These are phyloP conservation scores for Conus ventricosus DNA, from an alignment of 1,140 invertebrate genomes.

Conservation along the genomic window DNA sequence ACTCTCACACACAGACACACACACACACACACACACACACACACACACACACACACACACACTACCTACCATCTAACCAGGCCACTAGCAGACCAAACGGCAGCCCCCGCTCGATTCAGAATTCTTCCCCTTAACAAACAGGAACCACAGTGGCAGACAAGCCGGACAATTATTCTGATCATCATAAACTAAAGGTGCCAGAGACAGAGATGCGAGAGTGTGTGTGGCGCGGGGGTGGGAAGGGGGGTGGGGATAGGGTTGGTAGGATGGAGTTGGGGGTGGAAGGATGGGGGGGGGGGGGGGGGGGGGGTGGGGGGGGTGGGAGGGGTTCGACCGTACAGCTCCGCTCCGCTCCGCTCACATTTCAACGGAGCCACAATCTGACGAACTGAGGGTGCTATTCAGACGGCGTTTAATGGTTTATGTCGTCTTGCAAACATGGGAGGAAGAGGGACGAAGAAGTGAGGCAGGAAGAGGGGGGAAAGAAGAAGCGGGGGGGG, in stretches of 20 bases:
- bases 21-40: neutral
- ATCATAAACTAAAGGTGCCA: neutral
- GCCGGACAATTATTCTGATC: neutral
- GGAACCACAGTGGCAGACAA: neutral
- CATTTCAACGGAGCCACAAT: neutral
- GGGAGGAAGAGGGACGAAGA: neutral
- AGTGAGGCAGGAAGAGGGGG: too few species aligned
- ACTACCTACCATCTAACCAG: neutral
- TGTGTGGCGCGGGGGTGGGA: neutral
- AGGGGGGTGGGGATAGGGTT: neutral
- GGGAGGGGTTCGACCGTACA: neutral
- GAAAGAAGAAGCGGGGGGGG: neutral
- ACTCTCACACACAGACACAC: neutral
- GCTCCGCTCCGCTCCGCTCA: neutral
- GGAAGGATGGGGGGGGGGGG: neutral
- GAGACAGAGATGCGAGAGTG: too few species aligned
- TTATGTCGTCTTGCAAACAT: neutral
- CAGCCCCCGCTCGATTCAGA: too few species aligned
- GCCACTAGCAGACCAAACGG: too few species aligned
- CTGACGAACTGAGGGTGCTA: neutral
- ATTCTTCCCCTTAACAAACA: too few species aligned
- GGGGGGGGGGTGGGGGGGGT: neutral
- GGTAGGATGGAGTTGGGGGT: too few species aligned
- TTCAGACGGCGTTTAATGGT: neutral
- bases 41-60: conserved; percentile 6